Evolutionary conservation across 2,113 vertebrate genomes (phyloP).

Genomic region (Falcunculus frontatus): DNA sequence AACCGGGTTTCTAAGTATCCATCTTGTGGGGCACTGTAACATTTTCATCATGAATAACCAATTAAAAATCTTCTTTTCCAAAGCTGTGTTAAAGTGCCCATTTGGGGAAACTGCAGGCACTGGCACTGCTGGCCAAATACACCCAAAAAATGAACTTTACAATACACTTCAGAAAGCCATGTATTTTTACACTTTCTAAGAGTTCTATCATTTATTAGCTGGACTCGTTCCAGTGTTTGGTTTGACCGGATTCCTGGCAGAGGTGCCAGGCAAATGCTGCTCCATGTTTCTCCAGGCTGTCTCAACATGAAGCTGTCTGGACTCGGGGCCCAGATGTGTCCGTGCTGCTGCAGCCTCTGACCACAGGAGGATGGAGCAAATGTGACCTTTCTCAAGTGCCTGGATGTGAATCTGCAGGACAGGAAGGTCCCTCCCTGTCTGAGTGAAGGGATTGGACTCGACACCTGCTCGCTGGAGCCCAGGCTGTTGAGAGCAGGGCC

Average conservation of each 20-base stretch:
- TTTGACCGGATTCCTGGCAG: not conserved
- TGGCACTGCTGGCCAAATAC: not conserved
- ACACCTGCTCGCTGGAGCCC: not conserved
- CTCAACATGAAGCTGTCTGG: not conserved
- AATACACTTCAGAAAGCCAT: not conserved
- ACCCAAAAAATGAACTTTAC: not conserved
- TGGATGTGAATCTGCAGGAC: not conserved
- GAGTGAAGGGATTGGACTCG: not conserved
- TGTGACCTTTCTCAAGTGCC: conserved; percentile 27
- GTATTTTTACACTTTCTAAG: not conserved
- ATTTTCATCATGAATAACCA: conserved; percentile 23
- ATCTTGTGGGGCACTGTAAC: conserved; percentile 25
- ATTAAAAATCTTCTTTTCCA: not conserved
- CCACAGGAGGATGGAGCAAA: not conserved
- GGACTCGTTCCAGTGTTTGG: not conserved
- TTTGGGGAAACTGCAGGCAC: not conserved
- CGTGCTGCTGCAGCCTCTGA: not conserved
- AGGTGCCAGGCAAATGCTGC: not conserved
- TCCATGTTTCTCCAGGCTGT: not conserved
- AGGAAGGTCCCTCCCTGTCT: not conserved
- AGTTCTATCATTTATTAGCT: not conserved
- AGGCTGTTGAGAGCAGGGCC: not conserved
- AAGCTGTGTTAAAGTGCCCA: not conserved
- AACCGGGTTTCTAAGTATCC: conserved; percentile 51
- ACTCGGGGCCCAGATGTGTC: not conserved